Base-by-base conservation (phyloP, 2,113 vertebrate species). In the Zosterops pallidus region DNA sequence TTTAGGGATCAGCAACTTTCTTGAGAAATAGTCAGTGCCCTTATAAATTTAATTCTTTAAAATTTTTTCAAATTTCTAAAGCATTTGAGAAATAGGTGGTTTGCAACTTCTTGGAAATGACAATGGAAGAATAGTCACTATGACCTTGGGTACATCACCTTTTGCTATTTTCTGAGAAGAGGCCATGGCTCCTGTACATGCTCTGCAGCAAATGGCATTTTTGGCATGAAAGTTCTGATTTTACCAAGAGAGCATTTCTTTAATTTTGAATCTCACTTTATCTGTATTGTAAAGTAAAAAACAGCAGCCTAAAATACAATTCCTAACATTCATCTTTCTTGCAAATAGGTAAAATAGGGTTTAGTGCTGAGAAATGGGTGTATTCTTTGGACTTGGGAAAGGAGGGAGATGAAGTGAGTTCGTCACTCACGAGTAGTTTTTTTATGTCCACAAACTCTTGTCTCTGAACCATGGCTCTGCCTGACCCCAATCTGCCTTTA, bases 161-260 rank as follows among this genome's bases (percentile, higher is more conserved):
- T 52, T 26, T 50, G 14, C 8, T 72, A 37, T 22, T 37, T 80
- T 68, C 57, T 79, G 35, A 72, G 29, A 55, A 67, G 19, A 65
- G 8, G 3, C 14, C 25, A 2, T 60, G 22, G 47, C 20, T 83
- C 0, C 0, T 49, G 11, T 37, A 24, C 23, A 7, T 1, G 0
- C 72, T 67, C 28, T 59, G 17, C 14, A 59, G 29, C 9, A 85
- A 68, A 63, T 39, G 23, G 4, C 10, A 6, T 29, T 47, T 47
- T 68, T 70, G 53, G 6, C 12, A 10, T 8, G 15, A 17, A 6
- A 39, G 5, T 35, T 33, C 12, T 12, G 24, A 15, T 70, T 86
- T 91, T 89, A 44, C 10, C 13, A 41, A 18, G 22, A n/a, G 4
- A 47, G 0, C 6, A 13, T 77, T 90, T 82, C 11, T 18, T 81